These are phyloP conservation scores for Rhodeus uyekii DNA, from an alignment of 2,797 vertebrate species.

Conservation along the genomic window DNA sequence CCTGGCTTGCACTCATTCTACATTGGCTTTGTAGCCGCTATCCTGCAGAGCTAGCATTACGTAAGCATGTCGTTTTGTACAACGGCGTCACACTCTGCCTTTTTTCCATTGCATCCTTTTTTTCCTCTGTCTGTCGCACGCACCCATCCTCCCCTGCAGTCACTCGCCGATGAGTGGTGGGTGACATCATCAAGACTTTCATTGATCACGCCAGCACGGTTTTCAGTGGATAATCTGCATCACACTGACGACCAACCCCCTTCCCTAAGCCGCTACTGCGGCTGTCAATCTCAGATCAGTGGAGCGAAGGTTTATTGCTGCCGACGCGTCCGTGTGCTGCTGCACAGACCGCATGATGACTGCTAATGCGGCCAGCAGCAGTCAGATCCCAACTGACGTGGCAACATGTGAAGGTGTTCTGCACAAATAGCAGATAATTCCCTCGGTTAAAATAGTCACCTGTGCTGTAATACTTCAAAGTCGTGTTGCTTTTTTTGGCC, in stretches of 20 bases:
- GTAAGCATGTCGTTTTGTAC: conserved; percentile 41
- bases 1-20: not conserved
- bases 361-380: conserved; percentile 34
- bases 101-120: not conserved
- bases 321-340: conserved; percentile 24
- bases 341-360: conserved; percentile 10
- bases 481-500: not conserved
- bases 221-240: conserved; percentile 54
- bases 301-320: conserved; percentile 31
- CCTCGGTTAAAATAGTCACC: not conserved
- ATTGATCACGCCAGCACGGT: conserved; percentile 47
- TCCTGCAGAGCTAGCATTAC: conserved; percentile 47
- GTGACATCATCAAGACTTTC: conserved; percentile 55
- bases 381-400: not conserved
- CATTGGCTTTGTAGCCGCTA: conserved; percentile 23
- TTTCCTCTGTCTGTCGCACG: not conserved
- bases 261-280: conserved; percentile 22
- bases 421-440: conserved; percentile 4
- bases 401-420: not conserved
- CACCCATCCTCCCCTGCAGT: not conserved
- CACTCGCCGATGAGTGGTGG: not conserved
- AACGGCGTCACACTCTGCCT: not conserved
- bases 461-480: not conserved
- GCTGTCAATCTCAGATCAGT: conserved; percentile 43
- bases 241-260: conserved; percentile 19